Base-by-base conservation (phyloP, 1,140 invertebrate genomes). In the Nasonia longicornis region DNA sequence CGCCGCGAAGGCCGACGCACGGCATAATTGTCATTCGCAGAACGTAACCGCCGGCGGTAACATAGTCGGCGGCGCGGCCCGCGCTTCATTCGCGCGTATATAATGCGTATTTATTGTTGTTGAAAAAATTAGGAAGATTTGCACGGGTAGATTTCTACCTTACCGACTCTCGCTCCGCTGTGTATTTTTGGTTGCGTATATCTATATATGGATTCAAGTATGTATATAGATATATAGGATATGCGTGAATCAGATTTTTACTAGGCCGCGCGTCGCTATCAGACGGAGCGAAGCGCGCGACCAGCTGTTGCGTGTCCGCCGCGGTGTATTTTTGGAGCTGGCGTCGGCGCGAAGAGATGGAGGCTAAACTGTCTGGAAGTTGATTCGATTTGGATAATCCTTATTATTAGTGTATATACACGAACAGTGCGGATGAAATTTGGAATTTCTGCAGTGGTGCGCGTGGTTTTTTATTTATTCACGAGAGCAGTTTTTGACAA, bases 321-420 rank as follows among this genome's bases (percentile, higher is more conserved):
- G 2, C 52, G 16, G 20, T 58, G 8, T 67, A 77, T 78, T 71
- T 71, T 78, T 52, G 66, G 76, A 70, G 64, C 45, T 78, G 66
- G 16, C 52, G 52, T 58, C 52, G 52, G 52, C 52, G 14, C 16
- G 52, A 58, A 14, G 69, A 70, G 14, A 58, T 52, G 66, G 66
- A 58, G 66, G 45, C 22, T 67, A 10, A 77, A 14, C 6, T 22
- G 11, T 76, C 14, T 6, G 31, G 12, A 66, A 38, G 35, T 66
- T 22, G 31, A 26, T 63, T 12, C 35, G 16, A 76, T 76, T 64
- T 64, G 22, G 11, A 64, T 29, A 77, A 77, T 63, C 26, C 16
- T 26, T 26, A 16, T 58, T 58, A 58, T 12, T 45, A 10, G n/a
- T 11, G 20, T 48, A 67, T 3, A 2, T 26, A 26, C 2, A 26